A percentile compares a stretch with the other conserved stretches of the same genome.
These are phyloP conservation scores for Nycticebus coucang DNA, from an alignment of 2,113 vertebrate species.

Conservation along the genomic window DNA sequence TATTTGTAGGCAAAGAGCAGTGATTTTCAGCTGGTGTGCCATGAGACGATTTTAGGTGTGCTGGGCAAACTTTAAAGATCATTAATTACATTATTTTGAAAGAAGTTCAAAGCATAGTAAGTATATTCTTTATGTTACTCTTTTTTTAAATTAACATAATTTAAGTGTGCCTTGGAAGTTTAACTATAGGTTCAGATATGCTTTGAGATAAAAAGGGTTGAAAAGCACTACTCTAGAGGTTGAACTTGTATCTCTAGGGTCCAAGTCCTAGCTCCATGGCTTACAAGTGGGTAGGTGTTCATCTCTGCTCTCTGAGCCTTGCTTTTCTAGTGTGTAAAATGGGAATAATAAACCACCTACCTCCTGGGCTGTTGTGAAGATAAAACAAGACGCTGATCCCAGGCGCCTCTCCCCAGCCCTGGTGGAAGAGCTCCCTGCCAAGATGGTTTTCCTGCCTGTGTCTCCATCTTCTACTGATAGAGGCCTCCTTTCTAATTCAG, in stretches of 20 bases:
- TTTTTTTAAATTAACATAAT: too few species aligned
- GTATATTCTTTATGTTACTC: too few species aligned
- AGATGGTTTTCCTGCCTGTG: not conserved
- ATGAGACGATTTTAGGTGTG: too few species aligned
- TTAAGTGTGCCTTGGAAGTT: too few species aligned
- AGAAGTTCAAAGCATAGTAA: too few species aligned
- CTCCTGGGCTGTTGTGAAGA: not conserved
- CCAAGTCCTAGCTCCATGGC: not conserved
- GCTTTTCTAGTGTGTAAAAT: not conserved
- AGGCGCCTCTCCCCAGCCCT: not conserved
- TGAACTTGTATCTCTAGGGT: too few species aligned
- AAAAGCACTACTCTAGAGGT: too few species aligned
- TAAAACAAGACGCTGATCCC: not conserved
- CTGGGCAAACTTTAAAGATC: too few species aligned
- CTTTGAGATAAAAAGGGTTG: too few species aligned
- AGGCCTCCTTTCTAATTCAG: slow-evolving; percentile 6
- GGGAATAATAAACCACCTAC: not conserved
- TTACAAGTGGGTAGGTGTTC: not conserved
- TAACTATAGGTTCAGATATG: too few species aligned
- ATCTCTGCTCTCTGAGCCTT: slow-evolving; percentile 25
- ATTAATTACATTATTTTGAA: too few species aligned
- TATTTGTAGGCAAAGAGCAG: not conserved
- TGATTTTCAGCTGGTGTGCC: too few species aligned
- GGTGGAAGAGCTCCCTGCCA: not conserved
- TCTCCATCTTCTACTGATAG: not conserved